Evolutionary conservation across 2,797 vertebrate genomes (phyloP), one percentile per base, ranked within the genome.

Genomic region (Manis crassicaudata): DNA sequence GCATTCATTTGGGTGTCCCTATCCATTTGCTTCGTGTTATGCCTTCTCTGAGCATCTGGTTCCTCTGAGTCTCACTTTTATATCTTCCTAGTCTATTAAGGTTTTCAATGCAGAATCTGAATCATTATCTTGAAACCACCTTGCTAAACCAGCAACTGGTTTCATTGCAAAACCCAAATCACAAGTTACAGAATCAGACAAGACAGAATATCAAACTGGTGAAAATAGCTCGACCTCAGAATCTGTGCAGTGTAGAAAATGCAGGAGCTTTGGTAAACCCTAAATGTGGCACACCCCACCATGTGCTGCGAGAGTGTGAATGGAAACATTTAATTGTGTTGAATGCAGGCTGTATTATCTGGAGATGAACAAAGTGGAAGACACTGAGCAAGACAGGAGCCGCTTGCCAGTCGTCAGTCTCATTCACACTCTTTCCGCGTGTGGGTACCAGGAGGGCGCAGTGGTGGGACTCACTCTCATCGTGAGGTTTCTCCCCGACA

Each of bases 91-190:
- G 11, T 90, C 73, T 85, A 52, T 43, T 82, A 58, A 63, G 6
- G 13, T 21, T 75, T 29, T 82, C 70, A 37, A 32, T 58, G 23
- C 65, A 65, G 14, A 87, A 14, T 18, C 17, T 81, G 67, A 72
- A 72, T 76, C 43, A 67, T 65, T 77, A 46, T 35, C 84, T 83
- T 56, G 5, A 87, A 43, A 25, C 5, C 5, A 21, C 16, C 43
- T 73, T 92, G 68, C 81, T 94, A 62, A 88, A 86, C 25, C 46
- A 77, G 23, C 8, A 23, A 73, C 86, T 3, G 2, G 4, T 65
- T 92, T 82, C 75, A 70, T 70, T 80, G 67, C 37, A 18, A 93
- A 97, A 73, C 21, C 81, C 75, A 83, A 82, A 67, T n/a, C 20
- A 35, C 46, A 76, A 76, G 18, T 35, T 73, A 62, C 3, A 40